These are phyloP conservation scores for Norana najaformis DNA, from an alignment of 2,888 invertebrate species.

Conservation along the genomic window DNA sequence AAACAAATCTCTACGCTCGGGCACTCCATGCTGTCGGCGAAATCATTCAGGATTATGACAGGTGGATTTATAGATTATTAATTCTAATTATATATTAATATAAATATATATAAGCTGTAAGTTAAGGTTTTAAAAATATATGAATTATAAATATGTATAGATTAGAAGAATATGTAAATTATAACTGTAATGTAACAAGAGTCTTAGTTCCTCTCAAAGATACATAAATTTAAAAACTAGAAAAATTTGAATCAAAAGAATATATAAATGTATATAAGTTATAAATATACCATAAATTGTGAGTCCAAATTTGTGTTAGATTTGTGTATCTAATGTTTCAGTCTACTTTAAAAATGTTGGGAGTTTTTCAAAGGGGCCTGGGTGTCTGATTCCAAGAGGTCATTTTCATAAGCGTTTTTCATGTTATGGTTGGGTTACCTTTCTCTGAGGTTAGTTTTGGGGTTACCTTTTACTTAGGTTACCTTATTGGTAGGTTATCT, in stretches of 20 bases:
- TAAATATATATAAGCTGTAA: too few species aligned
- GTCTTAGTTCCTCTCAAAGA: too few species aligned
- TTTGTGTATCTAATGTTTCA: not conserved
- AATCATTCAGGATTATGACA: conserved; percentile 64
- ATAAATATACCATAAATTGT: not conserved
- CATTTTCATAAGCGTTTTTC: not conserved
- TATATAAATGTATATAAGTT: too few species aligned
- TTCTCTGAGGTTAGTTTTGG: not conserved
- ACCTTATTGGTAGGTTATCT: not conserved
- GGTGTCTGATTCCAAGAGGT: not conserved
- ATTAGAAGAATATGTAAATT: too few species aligned
- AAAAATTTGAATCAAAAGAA: too few species aligned
- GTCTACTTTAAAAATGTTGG: not conserved
- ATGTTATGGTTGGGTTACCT: not conserved
- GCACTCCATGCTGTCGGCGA: conserved; percentile 64
- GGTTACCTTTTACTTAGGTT: not conserved
- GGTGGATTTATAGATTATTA: conserved; percentile 48
- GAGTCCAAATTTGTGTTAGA: not conserved
- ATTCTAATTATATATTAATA: not conserved
- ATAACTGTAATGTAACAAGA: too few species aligned
- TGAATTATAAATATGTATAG: too few species aligned
- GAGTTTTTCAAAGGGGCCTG: not conserved
- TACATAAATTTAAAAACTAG: too few species aligned
- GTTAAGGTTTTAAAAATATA: too few species aligned
- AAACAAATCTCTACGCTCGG: conserved; percentile 65